Evolutionary conservation across 2,888 invertebrate genomes (phyloP).

Genomic region (Microctonus aethiopoides): DNA sequence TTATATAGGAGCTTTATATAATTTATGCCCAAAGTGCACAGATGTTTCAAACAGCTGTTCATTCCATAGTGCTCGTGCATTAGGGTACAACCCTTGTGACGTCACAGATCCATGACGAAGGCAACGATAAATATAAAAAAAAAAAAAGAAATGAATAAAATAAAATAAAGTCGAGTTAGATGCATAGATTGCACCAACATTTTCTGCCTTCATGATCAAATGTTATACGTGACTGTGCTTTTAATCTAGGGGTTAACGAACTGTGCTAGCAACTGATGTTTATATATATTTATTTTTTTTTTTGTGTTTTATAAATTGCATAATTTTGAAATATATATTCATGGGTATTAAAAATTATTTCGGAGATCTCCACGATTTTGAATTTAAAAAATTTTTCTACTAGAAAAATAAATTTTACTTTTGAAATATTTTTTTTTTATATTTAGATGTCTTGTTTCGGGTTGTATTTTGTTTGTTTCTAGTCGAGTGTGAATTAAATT

Average conservation of each 20-base stretch:
- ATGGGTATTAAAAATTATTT: no score
- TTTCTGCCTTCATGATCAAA: slow-evolving; percentile 36
- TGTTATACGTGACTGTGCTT: neutral
- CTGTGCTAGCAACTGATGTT: neutral
- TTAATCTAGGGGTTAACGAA: slow-evolving; percentile 18
- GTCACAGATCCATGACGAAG: slow-evolving; percentile 45
- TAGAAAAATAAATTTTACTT: no score
- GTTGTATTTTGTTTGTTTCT: no score
- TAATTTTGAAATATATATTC: no score
- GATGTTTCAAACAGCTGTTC: slow-evolving; percentile 59
- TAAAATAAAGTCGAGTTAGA: slow-evolving; percentile 32
- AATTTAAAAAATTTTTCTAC: no score
- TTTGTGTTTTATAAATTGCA: slow-evolving; percentile 29
- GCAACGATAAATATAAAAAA: slow-evolving; percentile 13
- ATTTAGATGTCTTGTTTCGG: no score
- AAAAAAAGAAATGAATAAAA: neutral
- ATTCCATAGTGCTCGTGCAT: slow-evolving; percentile 39
- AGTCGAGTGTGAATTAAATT: no score
- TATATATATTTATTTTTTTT: slow-evolving; percentile 11
- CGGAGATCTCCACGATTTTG: no score
- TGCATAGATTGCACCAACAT: slow-evolving; percentile 56
- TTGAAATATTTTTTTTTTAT: no score
- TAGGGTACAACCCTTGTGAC: slow-evolving; percentile 48
- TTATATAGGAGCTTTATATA: slow-evolving; percentile 42
- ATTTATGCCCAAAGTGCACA: slow-evolving; percentile 51